These are phyloP conservation scores for Troilus luridus DNA, from an alignment of 2,888 invertebrate genomes.

Conservation along the genomic window DNA sequence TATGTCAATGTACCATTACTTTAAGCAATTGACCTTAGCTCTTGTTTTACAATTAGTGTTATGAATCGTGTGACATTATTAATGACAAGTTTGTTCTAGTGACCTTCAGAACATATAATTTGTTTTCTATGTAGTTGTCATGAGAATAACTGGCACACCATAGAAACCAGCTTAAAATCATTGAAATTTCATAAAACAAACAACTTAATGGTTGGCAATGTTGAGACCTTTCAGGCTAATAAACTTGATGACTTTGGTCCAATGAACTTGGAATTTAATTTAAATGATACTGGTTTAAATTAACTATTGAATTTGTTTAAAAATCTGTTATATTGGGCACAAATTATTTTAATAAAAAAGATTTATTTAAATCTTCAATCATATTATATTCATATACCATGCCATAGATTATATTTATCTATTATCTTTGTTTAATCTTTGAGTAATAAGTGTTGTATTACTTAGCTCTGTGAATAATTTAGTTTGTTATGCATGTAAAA, in stretches of 20 bases:
- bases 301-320: too few species aligned
- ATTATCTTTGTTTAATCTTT: too few species aligned
- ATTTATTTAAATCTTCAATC: too few species aligned
- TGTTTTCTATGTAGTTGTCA: conserved; percentile 49
- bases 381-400: too few species aligned
- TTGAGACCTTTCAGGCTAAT: background rate
- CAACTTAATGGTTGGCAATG: background rate
- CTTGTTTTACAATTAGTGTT: background rate
- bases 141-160: conserved; percentile 39
- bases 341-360: too few species aligned
- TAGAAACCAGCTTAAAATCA: background rate
- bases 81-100: background rate
- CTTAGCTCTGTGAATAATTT: too few species aligned
- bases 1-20: background rate
- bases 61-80: background rate
- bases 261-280: too few species aligned
- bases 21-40: background rate
- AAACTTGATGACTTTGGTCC: background rate
- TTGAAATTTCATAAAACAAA: background rate
- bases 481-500: too few species aligned
- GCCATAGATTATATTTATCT: too few species aligned
- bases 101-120: conserved; percentile 49
- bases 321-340: too few species aligned
- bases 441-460: too few species aligned
- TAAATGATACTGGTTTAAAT: too few species aligned